Conservation (phyloP, 2,113 vertebrate species). For the Cyanoramphus novaezelandiae region DNA sequence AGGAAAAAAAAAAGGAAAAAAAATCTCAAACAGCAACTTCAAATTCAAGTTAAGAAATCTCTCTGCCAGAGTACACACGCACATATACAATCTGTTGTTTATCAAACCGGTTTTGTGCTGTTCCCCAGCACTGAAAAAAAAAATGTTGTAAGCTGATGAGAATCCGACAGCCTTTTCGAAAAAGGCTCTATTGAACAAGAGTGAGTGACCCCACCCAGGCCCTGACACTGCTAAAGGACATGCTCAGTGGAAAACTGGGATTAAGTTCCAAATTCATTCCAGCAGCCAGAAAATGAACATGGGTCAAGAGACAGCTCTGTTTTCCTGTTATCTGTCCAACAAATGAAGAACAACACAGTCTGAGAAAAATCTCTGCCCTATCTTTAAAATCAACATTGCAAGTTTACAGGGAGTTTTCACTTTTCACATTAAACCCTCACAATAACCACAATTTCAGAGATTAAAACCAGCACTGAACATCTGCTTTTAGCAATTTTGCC, state of each 20-base stretch:
- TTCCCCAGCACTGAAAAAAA: neutral
- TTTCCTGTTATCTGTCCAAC: slow-evolving; percentile 50
- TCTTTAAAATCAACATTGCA: neutral
- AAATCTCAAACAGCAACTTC: neutral
- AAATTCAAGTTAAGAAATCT: neutral
- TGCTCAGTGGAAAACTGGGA: slow-evolving; percentile 49
- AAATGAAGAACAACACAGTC: neutral
- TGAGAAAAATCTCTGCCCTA: neutral
- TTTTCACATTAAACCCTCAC: neutral
- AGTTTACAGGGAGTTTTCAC: neutral
- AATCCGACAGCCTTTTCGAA: slow-evolving; percentile 41
- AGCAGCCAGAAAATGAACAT: slow-evolving; percentile 56
- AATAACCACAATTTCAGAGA: neutral
- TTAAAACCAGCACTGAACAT: neutral
- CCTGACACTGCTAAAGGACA: slow-evolving; percentile 57
- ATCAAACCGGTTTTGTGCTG: neutral
- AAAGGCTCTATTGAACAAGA: slow-evolving; percentile 58
- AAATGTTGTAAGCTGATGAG: slow-evolving; percentile 35
- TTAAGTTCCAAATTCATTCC: slow-evolving; percentile 69
- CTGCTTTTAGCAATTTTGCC: neutral
- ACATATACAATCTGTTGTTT: neutral
- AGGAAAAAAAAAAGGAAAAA: neutral
- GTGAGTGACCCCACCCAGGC: slow-evolving; percentile 70
- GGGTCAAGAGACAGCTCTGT: slow-evolving; percentile 49
- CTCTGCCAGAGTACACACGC: neutral